A percentile compares a stretch with the other conserved stretches of the same genome.
Conservation (phyloP, 1,140 invertebrate genomes). For the Liolophura sinensis region DNA sequence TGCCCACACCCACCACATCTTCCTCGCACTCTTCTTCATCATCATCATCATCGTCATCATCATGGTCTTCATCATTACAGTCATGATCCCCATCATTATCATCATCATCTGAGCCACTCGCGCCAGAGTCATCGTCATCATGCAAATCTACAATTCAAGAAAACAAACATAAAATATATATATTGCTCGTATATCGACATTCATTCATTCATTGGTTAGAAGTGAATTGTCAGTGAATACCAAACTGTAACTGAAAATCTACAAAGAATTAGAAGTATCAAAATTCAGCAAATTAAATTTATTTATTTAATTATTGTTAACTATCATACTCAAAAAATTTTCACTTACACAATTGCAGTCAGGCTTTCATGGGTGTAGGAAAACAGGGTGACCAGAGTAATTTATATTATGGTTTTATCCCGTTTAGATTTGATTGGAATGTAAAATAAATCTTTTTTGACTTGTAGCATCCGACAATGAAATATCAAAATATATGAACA, state of each 20-base stretch:
- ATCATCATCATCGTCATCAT: constrained; percentile 71
- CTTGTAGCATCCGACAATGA: too few relatives aligned
- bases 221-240: too few relatives aligned
- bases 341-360: constrained; percentile 11
- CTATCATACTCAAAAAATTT: constrained; percentile 10
- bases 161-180: neutral
- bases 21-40: constrained; percentile 58
- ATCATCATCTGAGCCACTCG: constrained; percentile 16
- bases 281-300: too few relatives aligned
- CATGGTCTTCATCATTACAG: constrained; percentile 57
- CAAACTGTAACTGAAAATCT: too few relatives aligned
- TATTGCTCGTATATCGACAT: constrained; percentile 2
- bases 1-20: constrained; percentile 48
- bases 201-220: constrained; percentile 6
- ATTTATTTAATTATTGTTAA: too few relatives aligned
- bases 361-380: too few relatives aligned
- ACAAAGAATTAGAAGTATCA: too few relatives aligned
- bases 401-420: too few relatives aligned
- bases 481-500: too few relatives aligned
- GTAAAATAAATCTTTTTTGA: too few relatives aligned
- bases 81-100: constrained; percentile 19
- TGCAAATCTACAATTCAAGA: constrained; percentile 8
- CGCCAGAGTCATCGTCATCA: constrained; percentile 23
- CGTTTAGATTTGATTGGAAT: too few relatives aligned
- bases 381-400: too few relatives aligned